phyloP scores from a whole-genome alignment of 2,797 vertebrate genomes.

The Taeniopygia guttata region DNA sequence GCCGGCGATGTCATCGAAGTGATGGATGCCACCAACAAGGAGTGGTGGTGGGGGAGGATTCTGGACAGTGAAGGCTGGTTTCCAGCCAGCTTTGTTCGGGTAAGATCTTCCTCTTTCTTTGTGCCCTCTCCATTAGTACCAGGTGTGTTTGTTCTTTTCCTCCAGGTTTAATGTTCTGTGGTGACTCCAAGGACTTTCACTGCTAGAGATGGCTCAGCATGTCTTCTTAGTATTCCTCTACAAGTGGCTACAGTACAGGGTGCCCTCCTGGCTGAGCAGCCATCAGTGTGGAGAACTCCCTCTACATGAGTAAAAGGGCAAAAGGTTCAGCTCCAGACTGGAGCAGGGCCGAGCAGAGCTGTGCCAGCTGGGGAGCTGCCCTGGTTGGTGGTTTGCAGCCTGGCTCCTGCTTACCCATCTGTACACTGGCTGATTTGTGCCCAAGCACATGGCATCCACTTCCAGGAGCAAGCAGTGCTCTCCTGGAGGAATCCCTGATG shows the following conservation, averaged over 20 bases:
- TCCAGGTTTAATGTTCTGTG: background rate
- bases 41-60: conserved; percentile 98
- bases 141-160: background rate
- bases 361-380: background rate
- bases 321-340: background rate
- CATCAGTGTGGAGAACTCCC: background rate
- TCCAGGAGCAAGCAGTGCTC: background rate
- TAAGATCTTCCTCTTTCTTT: conserved; percentile 60
- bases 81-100: conserved; percentile 94
- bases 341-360: background rate
- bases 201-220: background rate
- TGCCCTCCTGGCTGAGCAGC: background rate
- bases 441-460: background rate
- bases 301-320: background rate
- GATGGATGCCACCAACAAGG: conserved; percentile 94
- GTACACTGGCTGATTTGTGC: background rate
- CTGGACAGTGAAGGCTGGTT: conserved; percentile 94
- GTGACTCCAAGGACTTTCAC: background rate
- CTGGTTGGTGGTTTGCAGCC: background rate
- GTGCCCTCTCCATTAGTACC: background rate
- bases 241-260: rapidly evolving
- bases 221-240: background rate
- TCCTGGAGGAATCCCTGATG: background rate
- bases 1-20: conserved; percentile 94
- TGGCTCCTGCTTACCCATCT: background rate